Conservation (phyloP, 2,888 invertebrate genomes). For the Bellardia pandia region DNA sequence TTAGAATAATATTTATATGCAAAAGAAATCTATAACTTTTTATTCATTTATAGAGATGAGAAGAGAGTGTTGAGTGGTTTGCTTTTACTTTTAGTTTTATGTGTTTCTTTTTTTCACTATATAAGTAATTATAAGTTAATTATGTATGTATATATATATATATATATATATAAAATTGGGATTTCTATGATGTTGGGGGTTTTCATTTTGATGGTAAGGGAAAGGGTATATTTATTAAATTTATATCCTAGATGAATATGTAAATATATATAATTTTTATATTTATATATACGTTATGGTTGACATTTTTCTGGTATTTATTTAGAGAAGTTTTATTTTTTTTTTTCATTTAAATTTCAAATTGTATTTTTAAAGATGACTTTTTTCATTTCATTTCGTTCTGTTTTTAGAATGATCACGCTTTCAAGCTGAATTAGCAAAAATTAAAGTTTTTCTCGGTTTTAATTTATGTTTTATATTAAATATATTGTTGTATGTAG, state of each 20-base stretch:
- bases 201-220: constrained; percentile 40
- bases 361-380: constrained; percentile 46
- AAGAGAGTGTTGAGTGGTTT: constrained; percentile 51
- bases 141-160: constrained; percentile 57
- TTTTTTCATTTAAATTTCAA: constrained; percentile 48
- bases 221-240: constrained; percentile 57
- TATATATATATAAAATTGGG: constrained; percentile 65
- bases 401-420: constrained; percentile 71
- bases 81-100: not conserved
- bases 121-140: constrained; percentile 62
- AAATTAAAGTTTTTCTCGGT: constrained; percentile 61
- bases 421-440: constrained; percentile 72
- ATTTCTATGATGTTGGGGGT: constrained; percentile 58
- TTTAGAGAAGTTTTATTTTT: constrained; percentile 43
- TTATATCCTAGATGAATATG: constrained; percentile 66
- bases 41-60: constrained; percentile 59
- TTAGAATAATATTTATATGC: constrained; percentile 59
- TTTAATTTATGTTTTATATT: constrained; percentile 61
- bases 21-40: constrained; percentile 60
- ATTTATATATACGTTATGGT: constrained; percentile 53
- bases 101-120: constrained; percentile 44
- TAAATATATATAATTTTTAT: constrained; percentile 50
- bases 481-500: constrained; percentile 66
- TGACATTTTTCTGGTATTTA: constrained; percentile 53
- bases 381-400: constrained; percentile 63